phyloP scores from a whole-genome alignment of 2,888 invertebrate genomes.

The Petrophora chlorosata region DNA sequence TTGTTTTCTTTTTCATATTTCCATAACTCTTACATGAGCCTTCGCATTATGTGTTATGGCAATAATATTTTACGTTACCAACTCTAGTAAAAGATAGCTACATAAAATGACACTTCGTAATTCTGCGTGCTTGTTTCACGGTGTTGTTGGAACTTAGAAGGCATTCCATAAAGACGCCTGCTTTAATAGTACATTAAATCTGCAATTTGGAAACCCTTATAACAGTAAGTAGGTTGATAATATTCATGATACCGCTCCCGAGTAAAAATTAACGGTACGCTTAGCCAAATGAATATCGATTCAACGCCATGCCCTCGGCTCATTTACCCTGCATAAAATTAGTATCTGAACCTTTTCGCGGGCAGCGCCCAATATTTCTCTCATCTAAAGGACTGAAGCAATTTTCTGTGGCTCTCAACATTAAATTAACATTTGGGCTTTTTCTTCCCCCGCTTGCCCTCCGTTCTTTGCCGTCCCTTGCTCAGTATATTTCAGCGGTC shows the following conservation, averaged over 20 bases:
- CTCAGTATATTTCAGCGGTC: slow-evolving; percentile 82
- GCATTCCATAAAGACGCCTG: slow-evolving; percentile 9
- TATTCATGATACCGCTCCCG: slow-evolving; percentile 66
- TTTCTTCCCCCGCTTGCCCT: slow-evolving; percentile 70
- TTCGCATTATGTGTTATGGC: slow-evolving; percentile 46
- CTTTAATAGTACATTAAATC: slow-evolving; percentile 15
- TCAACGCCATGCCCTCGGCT: slow-evolving; percentile 62
- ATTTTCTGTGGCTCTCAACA: slow-evolving; percentile 79
- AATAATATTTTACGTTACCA: slow-evolving; percentile 45
- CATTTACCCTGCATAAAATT: slow-evolving; percentile 80
- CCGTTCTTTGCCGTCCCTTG: slow-evolving; percentile 64
- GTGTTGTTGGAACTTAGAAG: too few relatives aligned
- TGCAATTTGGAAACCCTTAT: slow-evolving; percentile 33
- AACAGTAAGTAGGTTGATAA: slow-evolving; percentile 56
- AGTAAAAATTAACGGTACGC: slow-evolving; percentile 70
- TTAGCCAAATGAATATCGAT: slow-evolving; percentile 78
- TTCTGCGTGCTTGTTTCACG: background rate
- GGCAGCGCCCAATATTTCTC: slow-evolving; percentile 69
- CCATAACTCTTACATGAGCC: slow-evolving; percentile 48
- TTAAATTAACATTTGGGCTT: slow-evolving; percentile 82
- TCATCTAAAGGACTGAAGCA: slow-evolving; percentile 72
- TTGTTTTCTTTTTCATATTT: slow-evolving; percentile 69
- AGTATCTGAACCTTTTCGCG: slow-evolving; percentile 71
- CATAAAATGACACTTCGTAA: background rate
- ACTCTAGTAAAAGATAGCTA: slow-evolving; percentile 2